Evolutionary conservation across 2,797 vertebrate genomes (phyloP).

Genomic region (Brachyrhaphis roseni): DNA sequence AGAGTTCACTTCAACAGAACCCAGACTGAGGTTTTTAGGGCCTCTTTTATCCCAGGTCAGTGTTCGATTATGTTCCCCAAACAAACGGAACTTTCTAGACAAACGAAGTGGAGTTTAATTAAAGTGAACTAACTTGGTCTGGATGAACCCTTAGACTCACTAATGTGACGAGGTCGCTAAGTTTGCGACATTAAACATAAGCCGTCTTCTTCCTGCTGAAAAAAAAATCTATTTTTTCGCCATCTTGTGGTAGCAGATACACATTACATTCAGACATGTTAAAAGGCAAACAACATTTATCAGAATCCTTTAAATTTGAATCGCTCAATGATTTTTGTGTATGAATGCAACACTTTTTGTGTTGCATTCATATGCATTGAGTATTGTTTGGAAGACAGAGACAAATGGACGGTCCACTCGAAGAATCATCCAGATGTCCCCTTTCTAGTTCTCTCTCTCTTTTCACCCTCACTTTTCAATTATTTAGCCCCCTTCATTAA

Average conservation of each 20-base stretch:
- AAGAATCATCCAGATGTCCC: not conserved
- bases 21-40: no score
- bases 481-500: slow-evolving; percentile 64
- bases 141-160: not conserved
- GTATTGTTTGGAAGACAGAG: not conserved
- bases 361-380: not conserved
- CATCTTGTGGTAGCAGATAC: not conserved
- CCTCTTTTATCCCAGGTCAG: no score
- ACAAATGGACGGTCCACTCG: not conserved
- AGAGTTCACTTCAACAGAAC: no score
- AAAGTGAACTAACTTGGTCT: no score
- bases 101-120: no score
- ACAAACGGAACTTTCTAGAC: no score
- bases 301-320: not conserved
- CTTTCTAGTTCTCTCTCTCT: not conserved
- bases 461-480: not conserved
- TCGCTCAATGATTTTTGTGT: not conserved
- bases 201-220: not conserved
- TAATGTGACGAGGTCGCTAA: not conserved
- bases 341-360: not conserved
- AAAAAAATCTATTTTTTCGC: not conserved
- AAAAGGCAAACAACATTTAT: not conserved
- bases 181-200: not conserved
- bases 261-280: not conserved
- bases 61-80: no score